Conservation (phyloP, 2,113 vertebrate genomes). For the Calyptommatus sinebrachiatus region DNA sequence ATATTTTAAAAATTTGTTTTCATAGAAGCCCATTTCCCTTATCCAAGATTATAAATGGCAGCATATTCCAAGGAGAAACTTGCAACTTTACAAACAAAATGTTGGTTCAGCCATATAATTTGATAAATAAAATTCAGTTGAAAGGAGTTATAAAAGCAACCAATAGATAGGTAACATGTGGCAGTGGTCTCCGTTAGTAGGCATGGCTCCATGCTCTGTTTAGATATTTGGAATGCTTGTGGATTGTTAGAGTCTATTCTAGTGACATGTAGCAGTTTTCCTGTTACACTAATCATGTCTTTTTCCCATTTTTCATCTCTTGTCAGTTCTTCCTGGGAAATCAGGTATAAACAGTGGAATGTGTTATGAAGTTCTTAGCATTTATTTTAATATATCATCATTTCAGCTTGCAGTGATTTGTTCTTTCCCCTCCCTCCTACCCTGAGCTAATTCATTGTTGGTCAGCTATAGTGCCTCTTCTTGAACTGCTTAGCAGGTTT, state of each 20-base stretch:
- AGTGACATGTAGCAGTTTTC: conserved; percentile 63
- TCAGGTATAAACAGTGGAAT: conserved; percentile 91
- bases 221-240: conserved; percentile 45
- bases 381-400: conserved; percentile 57
- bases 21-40: conserved; percentile 17
- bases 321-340: conserved; percentile 99
- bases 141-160: conserved; percentile 40
- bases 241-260: conserved; percentile 62
- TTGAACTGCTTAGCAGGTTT: conserved; percentile 63
- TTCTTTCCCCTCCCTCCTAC: conserved; percentile 60
- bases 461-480: conserved; percentile 68
- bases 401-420: conserved; percentile 72
- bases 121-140: conserved; percentile 23
- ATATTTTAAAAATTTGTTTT: conserved; percentile 28
- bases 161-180: conserved; percentile 20
- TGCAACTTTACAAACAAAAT: not conserved
- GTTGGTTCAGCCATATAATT: conserved; percentile 29
- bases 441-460: conserved; percentile 70
- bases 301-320: conserved; percentile 83
- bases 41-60: conserved; percentile 7
- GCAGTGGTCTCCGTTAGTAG: conserved; percentile 37
- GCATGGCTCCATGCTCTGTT: conserved; percentile 42
- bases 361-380: conserved; percentile 65
- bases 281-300: conserved; percentile 78
- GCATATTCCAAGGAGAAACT: conserved; percentile 3